Base-by-base conservation (phyloP, 1,140 invertebrate genomes). In the Drosophila ogumai region DNA sequence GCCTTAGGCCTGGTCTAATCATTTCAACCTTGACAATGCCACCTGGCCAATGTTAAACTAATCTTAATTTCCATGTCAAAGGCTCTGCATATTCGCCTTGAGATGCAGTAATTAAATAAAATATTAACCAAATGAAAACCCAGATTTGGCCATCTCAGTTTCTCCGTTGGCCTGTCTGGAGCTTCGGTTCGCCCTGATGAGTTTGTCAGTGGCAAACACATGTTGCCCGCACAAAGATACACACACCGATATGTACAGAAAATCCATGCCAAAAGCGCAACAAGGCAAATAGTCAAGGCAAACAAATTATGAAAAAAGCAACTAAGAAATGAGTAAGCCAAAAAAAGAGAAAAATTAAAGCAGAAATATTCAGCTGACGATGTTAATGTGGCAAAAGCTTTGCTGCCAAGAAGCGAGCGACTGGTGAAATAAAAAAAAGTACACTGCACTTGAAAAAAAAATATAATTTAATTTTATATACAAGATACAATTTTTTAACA, bases 301-400 rank as follows among this genome's bases (percentile, higher is more conserved):
- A 75, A 60, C 64, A 81, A 80, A 80, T 79, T 79, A 77, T 77
- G 60, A 56, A 77, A 76, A 77, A 81, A 81, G 61, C 60, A 81
- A 82, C 80, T 75, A 82, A 82, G 79, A 82, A 82, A 82, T 79
- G 69, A 73, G 54, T 60, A 41, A 60, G 55, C 61, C 68, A 67
- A 82, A 69, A 55, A 55, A 75, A 34, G 22, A 74, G 38, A 38
- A 49, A 58, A 74, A 52, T 52, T 52, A 75, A 54, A 41, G 10
- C n/a, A 41, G 40, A 52, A 44, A 66, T 58, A 69, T 74, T 46
- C 79, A 82, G 74, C 50, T 79, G 75, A 28, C 76, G 75, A 79
- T 57, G 81, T 82, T 82, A 82, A 82, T 82, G 81, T 82, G 68
- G 49, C 69, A 78, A 78, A 64, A 67, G 78, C 78, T 66, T 75